These are phyloP conservation scores for Stenotaenia linearis DNA, from an alignment of 2,888 invertebrate species.

Conservation along the genomic window DNA sequence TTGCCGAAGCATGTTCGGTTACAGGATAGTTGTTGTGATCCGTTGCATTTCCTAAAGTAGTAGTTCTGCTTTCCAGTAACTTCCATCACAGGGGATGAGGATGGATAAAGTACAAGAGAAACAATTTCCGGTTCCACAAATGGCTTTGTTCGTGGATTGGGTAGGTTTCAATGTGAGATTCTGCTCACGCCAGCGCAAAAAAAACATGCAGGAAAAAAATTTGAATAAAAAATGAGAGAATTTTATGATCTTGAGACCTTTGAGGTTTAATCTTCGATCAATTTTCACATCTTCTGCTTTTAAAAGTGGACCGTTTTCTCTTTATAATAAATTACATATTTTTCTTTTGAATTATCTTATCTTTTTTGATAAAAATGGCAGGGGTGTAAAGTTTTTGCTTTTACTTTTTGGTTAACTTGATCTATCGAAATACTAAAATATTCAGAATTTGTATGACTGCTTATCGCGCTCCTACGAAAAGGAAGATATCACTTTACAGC, in stretches of 20 bases:
- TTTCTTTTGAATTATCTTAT: no score
- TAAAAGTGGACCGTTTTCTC: no score
- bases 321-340: no score
- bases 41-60: constrained; percentile 20
- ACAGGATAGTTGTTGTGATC: constrained; percentile 12
- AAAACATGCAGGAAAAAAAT: not conserved
- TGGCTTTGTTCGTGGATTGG: constrained; percentile 22
- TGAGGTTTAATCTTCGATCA: not conserved
- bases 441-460: no score
- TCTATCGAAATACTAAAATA: no score
- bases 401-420: no score
- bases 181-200: not conserved
- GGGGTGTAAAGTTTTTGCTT: no score
- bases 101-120: constrained; percentile 14
- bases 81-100: not conserved
- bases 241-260: not conserved
- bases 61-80: not conserved
- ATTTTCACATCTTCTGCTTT: not conserved
- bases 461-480: no score
- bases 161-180: not conserved
- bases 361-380: no score
- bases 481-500: no score
- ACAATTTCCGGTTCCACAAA: constrained; percentile 26
- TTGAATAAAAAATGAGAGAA: not conserved
- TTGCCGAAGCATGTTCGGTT: not conserved